Percentiles rank a stretch among this genome's conserved stretches.
Conservation (phyloP, 2,113 vertebrate species). For the Crotophaga sulcirostris region DNA sequence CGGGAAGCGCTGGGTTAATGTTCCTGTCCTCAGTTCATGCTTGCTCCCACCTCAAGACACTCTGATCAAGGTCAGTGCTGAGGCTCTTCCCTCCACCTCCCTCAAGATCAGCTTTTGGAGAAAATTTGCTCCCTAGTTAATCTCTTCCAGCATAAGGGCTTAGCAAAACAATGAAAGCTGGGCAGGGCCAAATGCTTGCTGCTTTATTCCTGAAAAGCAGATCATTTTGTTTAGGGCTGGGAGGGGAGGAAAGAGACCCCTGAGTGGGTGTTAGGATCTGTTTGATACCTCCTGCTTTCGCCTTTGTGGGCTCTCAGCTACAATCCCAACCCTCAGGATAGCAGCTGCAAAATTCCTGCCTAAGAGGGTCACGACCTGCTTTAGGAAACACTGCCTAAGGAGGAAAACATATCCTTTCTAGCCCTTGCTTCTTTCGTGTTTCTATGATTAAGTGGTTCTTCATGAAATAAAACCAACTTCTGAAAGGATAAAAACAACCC, state of each 20-base stretch:
- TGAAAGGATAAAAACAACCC: neutral
- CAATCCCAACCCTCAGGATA: neutral
- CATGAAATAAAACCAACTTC: neutral
- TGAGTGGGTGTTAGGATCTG: neutral
- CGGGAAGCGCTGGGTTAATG: neutral
- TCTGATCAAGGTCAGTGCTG: neutral
- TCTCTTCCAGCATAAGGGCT: slow-evolving; percentile 13
- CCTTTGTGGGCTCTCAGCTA: neutral
- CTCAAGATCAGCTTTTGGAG: slow-evolving; percentile 17
- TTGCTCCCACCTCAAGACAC: neutral
- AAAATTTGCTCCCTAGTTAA: slow-evolving; percentile 34
- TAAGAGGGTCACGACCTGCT: slow-evolving; percentile 47
- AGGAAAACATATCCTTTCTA: slow-evolving; percentile 27
- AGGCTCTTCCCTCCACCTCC: neutral
- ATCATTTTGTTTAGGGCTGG: neutral
- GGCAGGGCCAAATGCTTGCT: neutral
- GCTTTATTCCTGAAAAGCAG: slow-evolving; percentile 58
- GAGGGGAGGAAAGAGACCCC: neutral
- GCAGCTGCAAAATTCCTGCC: slow-evolving; percentile 52
- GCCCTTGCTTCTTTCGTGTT: slow-evolving; percentile 9
- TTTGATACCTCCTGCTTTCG: neutral
- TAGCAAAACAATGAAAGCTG: slow-evolving; percentile 19
- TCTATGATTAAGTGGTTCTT: neutral
- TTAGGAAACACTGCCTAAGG: slow-evolving; percentile 40
- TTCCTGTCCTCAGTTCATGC: neutral